Evolutionary conservation across 2,113 vertebrate species (phyloP).

Genomic region (Struthidea cinerea): DNA sequence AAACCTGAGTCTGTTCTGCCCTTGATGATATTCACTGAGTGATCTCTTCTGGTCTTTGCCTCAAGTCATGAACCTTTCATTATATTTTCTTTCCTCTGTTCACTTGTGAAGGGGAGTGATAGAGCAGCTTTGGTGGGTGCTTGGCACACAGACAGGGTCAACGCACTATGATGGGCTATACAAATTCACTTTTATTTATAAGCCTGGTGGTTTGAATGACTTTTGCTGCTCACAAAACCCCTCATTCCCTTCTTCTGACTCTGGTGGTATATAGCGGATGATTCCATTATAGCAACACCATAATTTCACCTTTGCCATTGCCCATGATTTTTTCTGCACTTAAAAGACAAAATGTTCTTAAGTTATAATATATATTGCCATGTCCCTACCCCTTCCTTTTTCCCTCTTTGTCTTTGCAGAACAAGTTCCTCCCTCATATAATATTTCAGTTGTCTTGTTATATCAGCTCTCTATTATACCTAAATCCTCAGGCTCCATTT

Average conservation of each 20-base stretch:
- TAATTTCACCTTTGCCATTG: background rate
- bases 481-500: background rate
- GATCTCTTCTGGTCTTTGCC: background rate
- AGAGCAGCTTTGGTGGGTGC: background rate
- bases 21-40: background rate
- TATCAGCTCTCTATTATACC: background rate
- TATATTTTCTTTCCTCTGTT: background rate
- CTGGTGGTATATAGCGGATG: background rate
- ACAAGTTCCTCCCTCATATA: background rate
- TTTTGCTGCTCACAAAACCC: background rate
- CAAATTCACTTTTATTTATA: background rate
- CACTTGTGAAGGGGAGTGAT: background rate
- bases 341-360: background rate
- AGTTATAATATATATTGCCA: background rate
- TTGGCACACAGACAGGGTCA: background rate
- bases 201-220: background rate
- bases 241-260: background rate
- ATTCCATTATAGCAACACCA: background rate
- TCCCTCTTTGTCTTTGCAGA: background rate
- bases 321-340: background rate
- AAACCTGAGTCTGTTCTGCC: background rate
- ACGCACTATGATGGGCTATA: accelerated
- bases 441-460: background rate
- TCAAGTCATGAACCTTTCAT: accelerated
- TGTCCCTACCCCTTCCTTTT: background rate